These are phyloP conservation scores for Perdita meconis DNA, from an alignment of 2,888 invertebrate genomes.

Conservation along the genomic window DNA sequence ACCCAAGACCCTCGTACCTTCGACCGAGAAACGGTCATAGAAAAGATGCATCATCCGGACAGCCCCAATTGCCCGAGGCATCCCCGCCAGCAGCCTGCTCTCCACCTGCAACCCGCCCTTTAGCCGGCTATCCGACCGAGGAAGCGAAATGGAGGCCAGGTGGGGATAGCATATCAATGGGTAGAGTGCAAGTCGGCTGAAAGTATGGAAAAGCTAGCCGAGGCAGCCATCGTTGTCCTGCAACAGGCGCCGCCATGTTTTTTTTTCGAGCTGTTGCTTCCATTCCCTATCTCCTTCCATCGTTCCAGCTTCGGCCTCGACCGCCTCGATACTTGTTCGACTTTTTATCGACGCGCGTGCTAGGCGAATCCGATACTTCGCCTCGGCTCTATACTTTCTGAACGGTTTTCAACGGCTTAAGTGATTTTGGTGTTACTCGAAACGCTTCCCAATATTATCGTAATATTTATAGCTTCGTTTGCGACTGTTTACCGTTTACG, in stretches of 20 bases:
- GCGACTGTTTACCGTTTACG: too few species aligned
- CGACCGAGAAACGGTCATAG: slow-evolving; percentile 52
- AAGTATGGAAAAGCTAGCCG: slow-evolving; percentile 61
- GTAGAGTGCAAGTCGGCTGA: slow-evolving; percentile 43
- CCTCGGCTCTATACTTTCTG: background rate
- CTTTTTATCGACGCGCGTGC: slow-evolving; percentile 7
- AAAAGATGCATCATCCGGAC: slow-evolving; percentile 56
- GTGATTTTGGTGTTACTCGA: background rate
- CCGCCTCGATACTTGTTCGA: background rate
- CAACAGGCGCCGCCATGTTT: slow-evolving; percentile 67
- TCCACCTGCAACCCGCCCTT: slow-evolving; percentile 72
- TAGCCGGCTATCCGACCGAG: slow-evolving; percentile 35
- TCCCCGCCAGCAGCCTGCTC: slow-evolving; percentile 61
- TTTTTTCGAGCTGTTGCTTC: slow-evolving; percentile 41
- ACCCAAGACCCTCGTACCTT: slow-evolving; percentile 56
- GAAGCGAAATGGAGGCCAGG: slow-evolving; percentile 43
- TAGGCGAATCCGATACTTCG: background rate
- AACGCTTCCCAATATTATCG: background rate
- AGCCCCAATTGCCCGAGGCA: slow-evolving; percentile 59
- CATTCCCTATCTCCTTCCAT: background rate
- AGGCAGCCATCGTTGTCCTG: slow-evolving; percentile 64
- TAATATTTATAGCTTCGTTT: too few species aligned
- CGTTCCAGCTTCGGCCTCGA: background rate
- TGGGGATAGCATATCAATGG: slow-evolving; percentile 25
- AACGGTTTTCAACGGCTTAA: background rate